Conservation (phyloP, 2,113 vertebrate genomes). For the Pseudorasbora parva region DNA sequence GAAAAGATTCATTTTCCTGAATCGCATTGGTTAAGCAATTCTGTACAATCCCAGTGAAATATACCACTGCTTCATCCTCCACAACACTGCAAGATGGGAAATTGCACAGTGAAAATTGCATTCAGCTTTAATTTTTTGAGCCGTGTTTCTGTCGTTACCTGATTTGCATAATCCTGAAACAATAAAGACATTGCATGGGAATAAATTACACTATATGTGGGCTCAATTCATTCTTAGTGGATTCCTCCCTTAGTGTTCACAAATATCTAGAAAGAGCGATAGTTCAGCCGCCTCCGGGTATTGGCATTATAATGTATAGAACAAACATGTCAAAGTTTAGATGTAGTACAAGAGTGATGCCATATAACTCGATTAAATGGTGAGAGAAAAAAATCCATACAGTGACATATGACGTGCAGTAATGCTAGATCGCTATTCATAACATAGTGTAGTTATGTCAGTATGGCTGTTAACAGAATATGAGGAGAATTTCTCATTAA, state of each 20-base stretch:
- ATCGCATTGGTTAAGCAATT: background rate
- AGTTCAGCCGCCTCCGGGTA: background rate
- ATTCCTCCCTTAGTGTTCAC: background rate
- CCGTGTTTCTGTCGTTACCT: background rate
- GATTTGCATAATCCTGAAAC: constrained; percentile 9
- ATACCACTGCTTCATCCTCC: background rate
- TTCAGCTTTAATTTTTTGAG: background rate
- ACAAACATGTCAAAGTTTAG: constrained; percentile 3
- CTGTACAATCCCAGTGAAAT: background rate
- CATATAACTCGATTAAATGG: constrained; percentile 25
- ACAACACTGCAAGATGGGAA: background rate
- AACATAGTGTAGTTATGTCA: constrained; percentile 25
- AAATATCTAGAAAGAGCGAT: background rate
- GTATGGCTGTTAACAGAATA: constrained; percentile 13
- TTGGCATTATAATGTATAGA: background rate
- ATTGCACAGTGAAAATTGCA: background rate
- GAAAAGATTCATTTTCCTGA: background rate
- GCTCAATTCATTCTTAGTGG: background rate
- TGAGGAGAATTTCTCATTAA: constrained; percentile 38
- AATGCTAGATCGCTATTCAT: constrained; percentile 32
- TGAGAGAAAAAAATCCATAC: constrained; percentile 12
- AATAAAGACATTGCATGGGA: background rate
- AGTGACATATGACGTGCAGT: constrained; percentile 6
- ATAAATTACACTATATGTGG: background rate
- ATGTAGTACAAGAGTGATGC: constrained; percentile 2